Evolutionary conservation across 2,797 vertebrate species (phyloP), one percentile per base, ranked within the genome.

Genomic region (Leucoraja ocellata): DNA sequence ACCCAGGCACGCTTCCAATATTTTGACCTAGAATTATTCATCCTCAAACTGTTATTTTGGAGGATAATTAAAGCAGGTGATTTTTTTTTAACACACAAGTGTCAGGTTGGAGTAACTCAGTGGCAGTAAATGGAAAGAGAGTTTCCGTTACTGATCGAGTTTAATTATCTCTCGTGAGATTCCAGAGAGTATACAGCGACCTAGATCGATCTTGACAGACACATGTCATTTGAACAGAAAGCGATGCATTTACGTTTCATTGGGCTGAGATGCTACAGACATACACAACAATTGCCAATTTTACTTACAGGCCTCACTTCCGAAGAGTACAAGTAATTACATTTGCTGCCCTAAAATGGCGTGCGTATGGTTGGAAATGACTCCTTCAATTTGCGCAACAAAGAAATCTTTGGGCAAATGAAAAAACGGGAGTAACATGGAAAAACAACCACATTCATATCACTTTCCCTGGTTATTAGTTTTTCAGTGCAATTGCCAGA

Each of bases 1-100:
- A 54, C 90, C 71, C 39, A 76, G 21, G 90, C 28, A 46, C 28
- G 36, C 21, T 58, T 25, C 25, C 90, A 54, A 92, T 73, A 46
- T 74, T 91, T 92, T 71, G 68, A 91, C 68, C 25, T 76, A 65
- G 68, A 91, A 91, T 91, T 46, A 74, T 91, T 63, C 83, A 86
- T 86, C n/a, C 25, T 86, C 58, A 65, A 63, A n/a, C 68, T 91
- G 23, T 74, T 91, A 28, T 76, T 54, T 76, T 54, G 32, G 36
- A 92, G 25, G 71, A 73, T 92, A 92, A 76, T 92, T 92, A 71
- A 46, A 73, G n/a, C 32, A 71, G 84, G 88, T 73, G 18, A 71
- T 91, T 25, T 71, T 73, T 54, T 63, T 61, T 86, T 63, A 10
- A 76, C 39, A 7, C 39, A 58, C 11, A 46, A 58, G 58, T 92